These are phyloP conservation scores for Melopsittacus undulatus DNA, from an alignment of 2,797 vertebrate species.

Conservation along the genomic window DNA sequence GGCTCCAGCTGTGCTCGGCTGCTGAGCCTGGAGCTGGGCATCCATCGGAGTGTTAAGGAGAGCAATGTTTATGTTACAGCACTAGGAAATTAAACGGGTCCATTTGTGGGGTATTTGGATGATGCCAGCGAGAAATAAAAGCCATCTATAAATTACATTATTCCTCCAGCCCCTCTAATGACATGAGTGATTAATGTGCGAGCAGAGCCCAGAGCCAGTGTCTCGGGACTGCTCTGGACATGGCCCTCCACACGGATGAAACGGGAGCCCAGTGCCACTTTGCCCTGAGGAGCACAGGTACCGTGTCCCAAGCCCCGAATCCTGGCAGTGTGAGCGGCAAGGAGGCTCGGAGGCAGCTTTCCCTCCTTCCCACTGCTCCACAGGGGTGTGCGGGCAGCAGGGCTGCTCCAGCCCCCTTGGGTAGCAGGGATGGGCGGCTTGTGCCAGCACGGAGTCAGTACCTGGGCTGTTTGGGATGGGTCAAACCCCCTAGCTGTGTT, in stretches of 20 bases:
- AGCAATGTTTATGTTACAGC: background rate
- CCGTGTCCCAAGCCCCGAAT: rapidly evolving
- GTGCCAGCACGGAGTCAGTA: rapidly evolving
- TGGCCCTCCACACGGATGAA: background rate
- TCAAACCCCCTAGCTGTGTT: background rate
- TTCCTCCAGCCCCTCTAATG: conserved; percentile 33
- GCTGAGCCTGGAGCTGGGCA: background rate
- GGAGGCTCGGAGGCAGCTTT: background rate
- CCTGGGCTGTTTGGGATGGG: background rate
- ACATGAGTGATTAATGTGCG: background rate
- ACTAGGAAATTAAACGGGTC: conserved; percentile 28
- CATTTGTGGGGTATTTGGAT: conserved; percentile 44
- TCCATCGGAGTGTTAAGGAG: background rate
- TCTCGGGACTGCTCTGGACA: background rate
- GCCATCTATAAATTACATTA: conserved; percentile 52
- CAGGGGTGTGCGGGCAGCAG: background rate
- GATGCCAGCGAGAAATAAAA: conserved; percentile 59
- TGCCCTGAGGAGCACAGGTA: background rate
- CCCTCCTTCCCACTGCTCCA: background rate
- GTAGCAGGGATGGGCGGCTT: background rate
- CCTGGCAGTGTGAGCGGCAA: background rate
- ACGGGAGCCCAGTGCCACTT: background rate
- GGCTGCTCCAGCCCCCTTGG: background rate
- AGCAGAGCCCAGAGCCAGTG: background rate
- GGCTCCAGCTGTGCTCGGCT: rapidly evolving